These are phyloP conservation scores for Stegana nigrithorax DNA, from an alignment of 2,888 invertebrate genomes.

Conservation along the genomic window DNA sequence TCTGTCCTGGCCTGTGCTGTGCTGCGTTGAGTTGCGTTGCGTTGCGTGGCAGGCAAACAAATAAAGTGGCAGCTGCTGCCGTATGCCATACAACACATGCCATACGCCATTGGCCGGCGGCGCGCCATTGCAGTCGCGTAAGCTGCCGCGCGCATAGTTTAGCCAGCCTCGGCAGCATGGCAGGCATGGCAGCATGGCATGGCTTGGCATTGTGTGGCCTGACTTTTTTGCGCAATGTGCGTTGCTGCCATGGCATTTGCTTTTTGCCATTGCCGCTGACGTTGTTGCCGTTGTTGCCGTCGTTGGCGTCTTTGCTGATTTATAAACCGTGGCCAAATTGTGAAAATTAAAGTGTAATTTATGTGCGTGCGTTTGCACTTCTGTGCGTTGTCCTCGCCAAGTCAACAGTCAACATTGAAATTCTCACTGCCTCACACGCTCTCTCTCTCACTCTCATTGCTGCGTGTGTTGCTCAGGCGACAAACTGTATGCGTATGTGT, in stretches of 20 bases:
- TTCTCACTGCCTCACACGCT: too few relatives aligned
- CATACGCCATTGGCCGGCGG: too few relatives aligned
- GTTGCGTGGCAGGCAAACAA: not conserved
- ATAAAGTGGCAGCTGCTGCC: not conserved
- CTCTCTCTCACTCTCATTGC: too few relatives aligned
- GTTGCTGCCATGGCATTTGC: constrained; percentile 25
- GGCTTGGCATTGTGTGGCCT: constrained; percentile 1
- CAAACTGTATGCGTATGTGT: too few relatives aligned
- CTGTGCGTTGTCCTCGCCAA: too few relatives aligned
- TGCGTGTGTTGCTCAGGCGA: too few relatives aligned
- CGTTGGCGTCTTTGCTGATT: constrained; percentile 55
- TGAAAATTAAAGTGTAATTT: constrained; percentile 66
- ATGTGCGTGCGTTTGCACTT: constrained; percentile 48
- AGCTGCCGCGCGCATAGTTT: too few relatives aligned
- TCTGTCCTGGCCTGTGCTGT: too few relatives aligned
- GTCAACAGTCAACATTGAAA: too few relatives aligned
- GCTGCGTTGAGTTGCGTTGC: too few relatives aligned
- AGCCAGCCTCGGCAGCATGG: too few relatives aligned
- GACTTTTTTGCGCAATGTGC: constrained; percentile 30
- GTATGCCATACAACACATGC: not conserved
- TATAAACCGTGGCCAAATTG: constrained; percentile 66
- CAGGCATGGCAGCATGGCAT: not conserved
- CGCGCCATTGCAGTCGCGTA: too few relatives aligned
- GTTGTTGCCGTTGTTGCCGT: not conserved
- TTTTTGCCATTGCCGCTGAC: not conserved